Percentiles rank a stretch among this genome's conserved stretches.
phyloP scores from a whole-genome alignment of 2,797 vertebrate species.

The Intellagama lesueurii region DNA sequence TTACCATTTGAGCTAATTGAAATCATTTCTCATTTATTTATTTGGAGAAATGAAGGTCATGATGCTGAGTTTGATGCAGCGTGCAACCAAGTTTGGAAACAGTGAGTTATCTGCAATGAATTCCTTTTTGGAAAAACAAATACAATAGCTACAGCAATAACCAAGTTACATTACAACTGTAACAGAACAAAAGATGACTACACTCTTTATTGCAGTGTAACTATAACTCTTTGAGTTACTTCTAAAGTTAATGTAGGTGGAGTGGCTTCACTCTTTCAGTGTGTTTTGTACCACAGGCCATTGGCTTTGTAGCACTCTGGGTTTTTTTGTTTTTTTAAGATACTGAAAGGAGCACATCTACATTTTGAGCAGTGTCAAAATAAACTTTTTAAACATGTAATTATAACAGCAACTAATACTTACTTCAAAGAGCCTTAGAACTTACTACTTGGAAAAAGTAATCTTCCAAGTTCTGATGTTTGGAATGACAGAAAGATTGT shows the following conservation, averaged over 20 bases:
- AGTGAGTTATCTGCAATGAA: neutral
- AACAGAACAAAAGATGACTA: neutral
- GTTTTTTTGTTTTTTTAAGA: neutral
- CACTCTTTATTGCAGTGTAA: neutral
- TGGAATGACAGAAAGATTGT: no score
- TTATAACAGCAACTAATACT: no score
- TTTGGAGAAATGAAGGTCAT: neutral
- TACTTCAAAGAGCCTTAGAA: no score
- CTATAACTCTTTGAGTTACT: neutral
- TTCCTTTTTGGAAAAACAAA: neutral
- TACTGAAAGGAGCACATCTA: no score
- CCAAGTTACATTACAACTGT: neutral
- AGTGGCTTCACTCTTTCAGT: neutral
- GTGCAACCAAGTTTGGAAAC: neutral
- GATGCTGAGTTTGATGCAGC: neutral
- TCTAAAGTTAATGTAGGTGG: neutral
- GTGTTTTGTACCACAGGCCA: neutral
- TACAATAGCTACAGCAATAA: neutral
- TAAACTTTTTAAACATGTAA: no score
- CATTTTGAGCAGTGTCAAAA: no score
- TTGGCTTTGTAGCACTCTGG: neutral
- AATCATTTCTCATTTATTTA: neutral
- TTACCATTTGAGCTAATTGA: constrained; percentile 13
- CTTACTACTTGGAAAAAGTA: no score
- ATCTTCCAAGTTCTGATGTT: no score